These are phyloP conservation scores for Drosophila kepulauana DNA, from an alignment of 1,140 invertebrate genomes.

Conservation along the genomic window DNA sequence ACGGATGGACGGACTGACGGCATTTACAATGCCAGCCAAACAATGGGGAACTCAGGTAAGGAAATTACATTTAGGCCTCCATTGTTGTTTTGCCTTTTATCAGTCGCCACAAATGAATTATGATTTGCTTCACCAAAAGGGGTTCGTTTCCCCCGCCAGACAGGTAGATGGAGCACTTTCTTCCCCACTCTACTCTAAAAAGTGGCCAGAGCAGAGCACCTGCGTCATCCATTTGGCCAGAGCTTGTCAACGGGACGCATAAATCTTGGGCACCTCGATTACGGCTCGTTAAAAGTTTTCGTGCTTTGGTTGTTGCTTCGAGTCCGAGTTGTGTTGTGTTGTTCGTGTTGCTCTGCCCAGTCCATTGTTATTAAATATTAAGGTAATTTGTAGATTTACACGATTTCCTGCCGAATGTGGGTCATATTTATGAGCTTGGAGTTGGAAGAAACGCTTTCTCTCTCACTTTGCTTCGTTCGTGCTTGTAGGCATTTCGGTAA, in stretches of 20 bases:
- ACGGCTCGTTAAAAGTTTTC: slow-evolving; percentile 52
- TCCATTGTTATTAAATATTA: slow-evolving; percentile 74
- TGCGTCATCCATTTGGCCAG: slow-evolving; percentile 31
- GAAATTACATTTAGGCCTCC: slow-evolving; percentile 68
- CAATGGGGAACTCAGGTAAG: slow-evolving; percentile 43
- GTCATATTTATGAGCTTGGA: slow-evolving; percentile 64
- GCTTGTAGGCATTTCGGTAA: slow-evolving; percentile 48
- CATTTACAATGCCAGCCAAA: slow-evolving; percentile 56
- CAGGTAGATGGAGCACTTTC: neutral
- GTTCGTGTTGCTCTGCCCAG: slow-evolving; percentile 25
- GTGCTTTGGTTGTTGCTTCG: slow-evolving; percentile 9
- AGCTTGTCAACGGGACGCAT: slow-evolving; percentile 61
- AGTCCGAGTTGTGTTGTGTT: neutral
- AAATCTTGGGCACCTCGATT: slow-evolving; percentile 59
- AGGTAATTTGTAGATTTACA: slow-evolving; percentile 81
- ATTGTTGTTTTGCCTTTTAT: slow-evolving; percentile 39
- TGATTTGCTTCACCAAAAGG: slow-evolving; percentile 51
- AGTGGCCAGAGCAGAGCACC: slow-evolving; percentile 41
- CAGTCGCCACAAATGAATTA: slow-evolving; percentile 65
- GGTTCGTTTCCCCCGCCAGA: slow-evolving; percentile 20
- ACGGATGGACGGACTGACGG: neutral
- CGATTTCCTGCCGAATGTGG: slow-evolving; percentile 64
- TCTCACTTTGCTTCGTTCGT: slow-evolving; percentile 1
- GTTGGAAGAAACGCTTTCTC: slow-evolving; percentile 22
- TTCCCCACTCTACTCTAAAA: neutral